These are phyloP conservation scores for Australoheros facetus DNA, from an alignment of 2,797 vertebrate genomes.

Conservation along the genomic window DNA sequence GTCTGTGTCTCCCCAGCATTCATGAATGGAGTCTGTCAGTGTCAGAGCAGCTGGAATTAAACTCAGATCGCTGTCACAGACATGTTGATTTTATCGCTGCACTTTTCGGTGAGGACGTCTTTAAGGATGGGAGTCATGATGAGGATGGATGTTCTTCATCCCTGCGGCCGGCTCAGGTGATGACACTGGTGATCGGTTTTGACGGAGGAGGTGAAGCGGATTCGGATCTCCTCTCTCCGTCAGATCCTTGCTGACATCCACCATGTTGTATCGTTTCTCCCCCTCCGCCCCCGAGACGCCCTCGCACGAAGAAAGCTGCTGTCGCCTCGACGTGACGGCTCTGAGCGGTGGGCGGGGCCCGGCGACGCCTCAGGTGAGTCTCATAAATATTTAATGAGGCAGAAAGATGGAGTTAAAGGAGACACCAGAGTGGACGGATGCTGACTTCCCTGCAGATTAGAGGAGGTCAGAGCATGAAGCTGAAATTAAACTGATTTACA, in stretches of 20 bases:
- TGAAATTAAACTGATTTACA: slow-evolving; percentile 43
- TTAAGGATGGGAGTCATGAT: background rate
- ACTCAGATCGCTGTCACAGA: background rate
- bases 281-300: background rate
- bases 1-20: background rate
- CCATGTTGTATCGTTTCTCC: slow-evolving; percentile 38
- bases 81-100: background rate
- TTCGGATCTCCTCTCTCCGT: slow-evolving; percentile 6
- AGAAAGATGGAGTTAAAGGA: slow-evolving; percentile 12
- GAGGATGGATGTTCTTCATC: background rate
- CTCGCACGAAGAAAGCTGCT: slow-evolving; percentile 13
- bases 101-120: background rate
- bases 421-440: background rate
- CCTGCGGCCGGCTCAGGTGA: background rate
- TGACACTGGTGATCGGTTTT: slow-evolving; percentile 4
- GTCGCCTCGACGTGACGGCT: slow-evolving; percentile 12
- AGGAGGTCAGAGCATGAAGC: background rate
- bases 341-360: slow-evolving; percentile 5
- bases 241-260: slow-evolving; percentile 36
- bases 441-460: slow-evolving; percentile 10
- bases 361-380: slow-evolving; percentile 30
- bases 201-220: slow-evolving; percentile 20
- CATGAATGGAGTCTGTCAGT: background rate
- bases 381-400: slow-evolving; percentile 52
- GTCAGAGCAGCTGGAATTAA: background rate